phyloP scores from a whole-genome alignment of 92 coral and sea anemone species.

The Meandrina meandrites region DNA sequence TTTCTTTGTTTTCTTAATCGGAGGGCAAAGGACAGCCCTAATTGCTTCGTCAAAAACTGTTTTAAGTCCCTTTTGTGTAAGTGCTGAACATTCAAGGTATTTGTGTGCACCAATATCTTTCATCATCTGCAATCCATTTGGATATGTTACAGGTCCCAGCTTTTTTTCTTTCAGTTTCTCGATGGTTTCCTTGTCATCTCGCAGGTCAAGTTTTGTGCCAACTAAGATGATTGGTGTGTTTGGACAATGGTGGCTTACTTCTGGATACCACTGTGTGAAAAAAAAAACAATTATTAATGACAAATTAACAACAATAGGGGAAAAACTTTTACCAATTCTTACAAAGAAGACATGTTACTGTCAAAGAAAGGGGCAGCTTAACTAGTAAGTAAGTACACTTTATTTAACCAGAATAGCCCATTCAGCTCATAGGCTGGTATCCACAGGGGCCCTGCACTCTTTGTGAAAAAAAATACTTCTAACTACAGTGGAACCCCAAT shows the following conservation, averaged over 20 bases:
- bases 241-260: conserved; percentile 98
- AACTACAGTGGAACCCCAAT: too few relatives aligned
- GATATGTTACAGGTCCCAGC: conserved; percentile 71
- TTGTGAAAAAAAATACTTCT: too few relatives aligned
- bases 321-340: not conserved
- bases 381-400: too few relatives aligned
- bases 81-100: conserved; percentile 96
- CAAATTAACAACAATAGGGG: not conserved
- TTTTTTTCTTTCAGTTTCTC: conserved; percentile 89
- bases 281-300: not conserved
- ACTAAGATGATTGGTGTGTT: conserved; percentile 93
- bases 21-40: conserved; percentile 84
- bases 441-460: too few relatives aligned
- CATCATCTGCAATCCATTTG: conserved; percentile 78
- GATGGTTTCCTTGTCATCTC: conserved; percentile 91
- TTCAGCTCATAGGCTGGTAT: too few relatives aligned
- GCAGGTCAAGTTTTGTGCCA: conserved; percentile 95
- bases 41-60: conserved; percentile 93
- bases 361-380: too few relatives aligned
- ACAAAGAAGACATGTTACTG: too few relatives aligned
- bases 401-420: too few relatives aligned
- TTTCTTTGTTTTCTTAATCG: conserved; percentile 55
- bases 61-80: conserved; percentile 95
- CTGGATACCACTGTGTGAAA: conserved; percentile 91
- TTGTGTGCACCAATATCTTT: conserved; percentile 78